Evolutionary conservation across 2,113 vertebrate genomes (phyloP), one percentile per base, ranked within the genome.

Genomic region (Caretta caretta): DNA sequence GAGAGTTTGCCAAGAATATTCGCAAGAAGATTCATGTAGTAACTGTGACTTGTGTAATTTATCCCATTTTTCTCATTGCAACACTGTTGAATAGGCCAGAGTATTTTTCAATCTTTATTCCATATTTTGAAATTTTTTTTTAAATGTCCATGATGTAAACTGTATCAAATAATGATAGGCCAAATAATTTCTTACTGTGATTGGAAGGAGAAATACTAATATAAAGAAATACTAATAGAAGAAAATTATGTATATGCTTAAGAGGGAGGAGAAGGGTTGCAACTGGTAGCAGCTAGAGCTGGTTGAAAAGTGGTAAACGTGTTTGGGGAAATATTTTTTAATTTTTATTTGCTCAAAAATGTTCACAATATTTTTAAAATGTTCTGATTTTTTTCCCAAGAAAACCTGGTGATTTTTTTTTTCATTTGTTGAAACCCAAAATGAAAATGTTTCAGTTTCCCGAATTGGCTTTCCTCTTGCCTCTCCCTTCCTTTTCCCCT

Each of bases 31-130:
- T n/a, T 17, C 20, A 2, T 1, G 0, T 0, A 16, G 51, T 7
- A 3, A 6, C 51, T 1, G 0, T 4, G 57, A 25, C 10, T 8
- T 11, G 4, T 1, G 57, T 0, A 3, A 29, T 57, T 46, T 0
- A 8, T 35, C 75, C 22, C 17, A 1, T 50, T 22, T 11, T 9
- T 27, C 86, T 80, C 1, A 2, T 7, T 0, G 13, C 31, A 24
- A 27, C 54, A 48, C 13, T 91, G 16, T 10, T 1, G n/a, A 10
- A 0, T 0, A 12, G 31, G 5, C 22, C 54, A 65, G 35, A 65
- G 29, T 65, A 65, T 69, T 69, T 69, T 69, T 69, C 65, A 69
- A 10, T 19, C 31, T 69, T 69, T 19, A 69, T 69, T n/a, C 69
- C 20, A 22, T 24, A 72, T 38, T 42, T 72, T 72, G 19, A 72